Percentiles rank a stretch among this genome's conserved stretches.
phyloP scores from a whole-genome alignment of 2,888 invertebrate species.

The Orthonychiurus folsomi region DNA sequence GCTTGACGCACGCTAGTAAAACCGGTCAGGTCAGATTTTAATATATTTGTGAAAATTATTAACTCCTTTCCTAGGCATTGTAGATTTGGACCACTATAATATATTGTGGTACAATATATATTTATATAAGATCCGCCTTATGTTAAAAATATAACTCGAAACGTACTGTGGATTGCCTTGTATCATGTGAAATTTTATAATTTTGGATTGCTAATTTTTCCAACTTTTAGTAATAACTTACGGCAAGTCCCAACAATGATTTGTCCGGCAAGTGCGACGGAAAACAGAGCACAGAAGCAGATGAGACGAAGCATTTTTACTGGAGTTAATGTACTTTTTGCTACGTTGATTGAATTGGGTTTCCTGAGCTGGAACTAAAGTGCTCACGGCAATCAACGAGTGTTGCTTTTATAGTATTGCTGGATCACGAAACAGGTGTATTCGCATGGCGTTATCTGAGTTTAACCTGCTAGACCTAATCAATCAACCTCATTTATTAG shows the following conservation, averaged over 20 bases:
- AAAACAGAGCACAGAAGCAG: background rate
- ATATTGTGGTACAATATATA: too few relatives aligned
- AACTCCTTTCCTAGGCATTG: too few relatives aligned
- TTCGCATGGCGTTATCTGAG: background rate
- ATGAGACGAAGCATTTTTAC: slow-evolving; percentile 4
- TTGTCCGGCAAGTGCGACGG: slow-evolving; percentile 9
- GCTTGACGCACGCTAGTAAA: too few relatives aligned
- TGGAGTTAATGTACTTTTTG: too few relatives aligned
- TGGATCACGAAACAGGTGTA: background rate
- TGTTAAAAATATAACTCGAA: too few relatives aligned
- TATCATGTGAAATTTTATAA: too few relatives aligned
- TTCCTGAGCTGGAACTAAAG: background rate
- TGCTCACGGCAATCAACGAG: background rate
- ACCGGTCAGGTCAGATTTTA: too few relatives aligned
- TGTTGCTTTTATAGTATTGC: background rate
- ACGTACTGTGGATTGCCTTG: too few relatives aligned
- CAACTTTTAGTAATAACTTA: slow-evolving; percentile 3
- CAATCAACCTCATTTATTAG: background rate
- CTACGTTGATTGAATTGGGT: background rate
- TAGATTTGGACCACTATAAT: too few relatives aligned
- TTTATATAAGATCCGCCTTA: too few relatives aligned
- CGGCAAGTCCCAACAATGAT: background rate
- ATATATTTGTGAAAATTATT: too few relatives aligned
- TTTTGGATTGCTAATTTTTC: background rate
- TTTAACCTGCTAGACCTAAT: background rate